Conservation (phyloP, 1,140 invertebrate species). For the Cepaea nemoralis region DNA sequence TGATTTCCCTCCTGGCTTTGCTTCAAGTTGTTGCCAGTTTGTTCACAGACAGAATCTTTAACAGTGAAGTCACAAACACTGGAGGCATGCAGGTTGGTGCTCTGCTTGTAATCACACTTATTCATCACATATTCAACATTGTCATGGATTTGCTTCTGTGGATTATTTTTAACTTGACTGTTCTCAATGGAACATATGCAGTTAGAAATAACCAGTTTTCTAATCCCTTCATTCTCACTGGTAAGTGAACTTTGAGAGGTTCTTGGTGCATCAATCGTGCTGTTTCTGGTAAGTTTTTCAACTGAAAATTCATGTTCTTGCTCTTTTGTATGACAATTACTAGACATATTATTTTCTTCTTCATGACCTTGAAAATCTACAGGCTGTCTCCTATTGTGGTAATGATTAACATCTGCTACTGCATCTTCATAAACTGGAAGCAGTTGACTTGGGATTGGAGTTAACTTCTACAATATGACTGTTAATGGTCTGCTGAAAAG, state of each 20-base stretch:
- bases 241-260: background rate
- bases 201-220: background rate
- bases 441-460: background rate
- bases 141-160: too few species aligned
- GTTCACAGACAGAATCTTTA: too few species aligned
- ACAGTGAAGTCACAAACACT: too few species aligned
- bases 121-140: too few species aligned
- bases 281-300: background rate
- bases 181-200: background rate
- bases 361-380: background rate
- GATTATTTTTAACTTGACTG: background rate
- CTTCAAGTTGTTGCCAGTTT: too few species aligned
- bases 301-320: background rate
- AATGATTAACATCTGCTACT: background rate
- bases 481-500: background rate
- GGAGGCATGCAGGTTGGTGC: too few species aligned
- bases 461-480: background rate
- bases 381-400: background rate
- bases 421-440: background rate
- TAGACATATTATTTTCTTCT: background rate
- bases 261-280: background rate
- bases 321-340: background rate
- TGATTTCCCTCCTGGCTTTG: too few species aligned
- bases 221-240: background rate
- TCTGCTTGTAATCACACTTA: too few species aligned